phyloP scores from a whole-genome alignment of 2,888 invertebrate genomes.

The Dyspetes luteomarginatus region DNA sequence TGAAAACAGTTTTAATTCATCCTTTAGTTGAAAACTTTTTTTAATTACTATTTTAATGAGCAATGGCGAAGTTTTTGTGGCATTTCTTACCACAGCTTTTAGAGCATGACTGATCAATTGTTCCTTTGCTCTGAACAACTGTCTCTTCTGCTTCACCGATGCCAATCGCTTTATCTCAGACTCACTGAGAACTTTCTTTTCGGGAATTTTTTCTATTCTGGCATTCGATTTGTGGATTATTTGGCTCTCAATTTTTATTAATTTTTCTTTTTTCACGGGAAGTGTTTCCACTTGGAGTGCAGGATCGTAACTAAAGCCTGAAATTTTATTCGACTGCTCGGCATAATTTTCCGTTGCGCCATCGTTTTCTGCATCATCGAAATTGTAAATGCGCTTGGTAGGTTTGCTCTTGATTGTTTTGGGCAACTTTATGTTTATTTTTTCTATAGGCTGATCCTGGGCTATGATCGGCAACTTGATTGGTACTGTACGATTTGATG shows the following conservation, averaged over 20 bases:
- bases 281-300: slow-evolving; percentile 17
- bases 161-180: slow-evolving; percentile 88
- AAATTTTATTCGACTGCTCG: background rate
- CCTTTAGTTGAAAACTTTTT: slow-evolving; percentile 8
- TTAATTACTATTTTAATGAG: slow-evolving; percentile 17
- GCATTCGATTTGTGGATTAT: background rate
- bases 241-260: background rate
- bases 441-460: slow-evolving; percentile 26
- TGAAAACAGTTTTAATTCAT: slow-evolving; percentile 70
- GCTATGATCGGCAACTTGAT: slow-evolving; percentile 1
- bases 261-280: background rate
- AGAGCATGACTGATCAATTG: slow-evolving; percentile 87
- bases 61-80: background rate
- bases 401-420: slow-evolving; percentile 24
- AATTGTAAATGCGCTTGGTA: slow-evolving; percentile 53
- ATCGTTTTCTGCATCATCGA: slow-evolving; percentile 17
- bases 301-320: slow-evolving; percentile 35
- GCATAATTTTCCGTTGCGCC: background rate
- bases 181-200: slow-evolving; percentile 74
- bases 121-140: slow-evolving; percentile 87
- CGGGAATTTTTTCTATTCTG: background rate
- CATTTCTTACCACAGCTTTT: slow-evolving; percentile 85
- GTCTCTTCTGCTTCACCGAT: slow-evolving; percentile 87
- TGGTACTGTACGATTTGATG: slow-evolving; percentile 5
- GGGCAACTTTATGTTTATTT: slow-evolving; percentile 53